Conservation (phyloP, 2,113 vertebrate species). For the Daubentonia madagascariensis region DNA sequence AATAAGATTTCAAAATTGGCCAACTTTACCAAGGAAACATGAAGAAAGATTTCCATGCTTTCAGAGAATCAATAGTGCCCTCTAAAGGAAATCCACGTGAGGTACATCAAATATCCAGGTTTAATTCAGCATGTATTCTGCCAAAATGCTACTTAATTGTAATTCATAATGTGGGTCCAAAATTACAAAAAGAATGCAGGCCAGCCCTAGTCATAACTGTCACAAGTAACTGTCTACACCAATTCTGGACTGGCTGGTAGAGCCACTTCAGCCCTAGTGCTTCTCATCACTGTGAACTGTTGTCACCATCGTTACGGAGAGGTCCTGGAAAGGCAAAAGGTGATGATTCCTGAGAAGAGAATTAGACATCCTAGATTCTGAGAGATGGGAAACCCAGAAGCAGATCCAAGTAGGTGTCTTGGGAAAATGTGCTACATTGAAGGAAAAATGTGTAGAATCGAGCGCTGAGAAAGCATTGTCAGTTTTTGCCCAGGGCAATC, state of each 20-base stretch:
- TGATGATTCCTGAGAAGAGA: neutral
- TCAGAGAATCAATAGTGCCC: conserved; percentile 83
- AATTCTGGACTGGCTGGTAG: neutral
- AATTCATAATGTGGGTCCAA: neutral
- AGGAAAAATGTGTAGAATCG: neutral
- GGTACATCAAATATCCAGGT: conserved; percentile 41
- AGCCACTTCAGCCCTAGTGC: neutral
- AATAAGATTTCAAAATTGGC: conserved; percentile 44
- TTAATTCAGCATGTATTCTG: conserved; percentile 41
- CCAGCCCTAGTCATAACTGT: neutral
- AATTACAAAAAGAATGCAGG: neutral
- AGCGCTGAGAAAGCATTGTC: neutral
- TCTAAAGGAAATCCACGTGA: conserved; percentile 81
- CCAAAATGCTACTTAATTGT: neutral
- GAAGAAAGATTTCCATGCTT: neutral
- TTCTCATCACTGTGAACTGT: neutral
- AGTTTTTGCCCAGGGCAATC: neutral
- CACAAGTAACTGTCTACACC: neutral
- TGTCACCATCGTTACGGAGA: neutral
- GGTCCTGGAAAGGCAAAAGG: neutral
- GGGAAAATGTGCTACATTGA: neutral
- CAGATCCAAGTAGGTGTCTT: neutral
- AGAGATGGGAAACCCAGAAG: neutral
- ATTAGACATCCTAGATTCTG: neutral
- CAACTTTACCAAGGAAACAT: conserved; percentile 37